Percentiles rank a stretch among this genome's conserved stretches.
Evolutionary conservation across 1,140 invertebrate species (phyloP).

Genomic region (Conus betulinus): DNA sequence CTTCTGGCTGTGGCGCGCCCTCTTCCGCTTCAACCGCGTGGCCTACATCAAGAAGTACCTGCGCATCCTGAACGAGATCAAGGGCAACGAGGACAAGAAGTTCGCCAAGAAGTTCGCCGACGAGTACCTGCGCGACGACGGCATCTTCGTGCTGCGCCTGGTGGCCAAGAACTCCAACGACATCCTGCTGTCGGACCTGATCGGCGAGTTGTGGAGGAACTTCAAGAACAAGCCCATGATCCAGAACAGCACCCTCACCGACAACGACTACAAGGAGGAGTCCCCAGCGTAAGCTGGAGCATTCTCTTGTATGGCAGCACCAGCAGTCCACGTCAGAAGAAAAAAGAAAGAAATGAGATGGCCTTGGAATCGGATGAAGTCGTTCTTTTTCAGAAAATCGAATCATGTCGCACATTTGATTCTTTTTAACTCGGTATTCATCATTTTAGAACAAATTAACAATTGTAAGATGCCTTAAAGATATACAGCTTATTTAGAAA

Average conservation of each 20-base stretch:
- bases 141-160: constrained; percentile 71
- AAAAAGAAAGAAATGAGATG: not conserved
- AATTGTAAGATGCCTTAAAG: no score
- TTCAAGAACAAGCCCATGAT: constrained; percentile 68
- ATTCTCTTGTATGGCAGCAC: no score
- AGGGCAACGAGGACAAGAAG: constrained; percentile 64
- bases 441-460: no score
- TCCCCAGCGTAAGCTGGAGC: constrained; percentile 36
- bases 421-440: no score
- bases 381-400: not conserved
- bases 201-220: constrained; percentile 68
- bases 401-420: not conserved
- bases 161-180: constrained; percentile 72
- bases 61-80: constrained; percentile 64
- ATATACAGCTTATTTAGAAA: no score
- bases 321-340: no score
- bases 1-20: constrained; percentile 66
- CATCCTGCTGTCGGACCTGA: constrained; percentile 70
- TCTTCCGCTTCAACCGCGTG: constrained; percentile 63
- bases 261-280: constrained; percentile 57
- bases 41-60: constrained; percentile 72
- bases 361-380: not conserved
- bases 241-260: constrained; percentile 60
- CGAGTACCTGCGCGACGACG: constrained; percentile 72
- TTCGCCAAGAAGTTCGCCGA: constrained; percentile 66